A percentile compares a stretch with the other conserved stretches of the same genome.
These are phyloP conservation scores for Cladopsammia gracilis DNA, from an alignment of 64 coral and sea anemone genomes.

Conservation along the genomic window DNA sequence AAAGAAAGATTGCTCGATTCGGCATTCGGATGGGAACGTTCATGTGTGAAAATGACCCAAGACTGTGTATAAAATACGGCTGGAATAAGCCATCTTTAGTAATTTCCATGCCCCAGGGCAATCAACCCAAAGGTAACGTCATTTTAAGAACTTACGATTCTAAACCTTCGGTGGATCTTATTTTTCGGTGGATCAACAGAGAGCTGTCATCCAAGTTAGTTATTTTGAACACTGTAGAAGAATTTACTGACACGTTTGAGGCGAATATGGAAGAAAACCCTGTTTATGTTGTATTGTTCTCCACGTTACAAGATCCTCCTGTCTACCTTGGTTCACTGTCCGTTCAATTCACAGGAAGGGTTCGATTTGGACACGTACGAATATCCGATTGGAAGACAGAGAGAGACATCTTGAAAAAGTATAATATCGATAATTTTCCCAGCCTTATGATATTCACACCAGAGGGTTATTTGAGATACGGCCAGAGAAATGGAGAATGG, in stretches of 20 bases:
- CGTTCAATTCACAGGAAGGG: constrained; percentile 94
- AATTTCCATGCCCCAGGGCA: constrained; percentile 88
- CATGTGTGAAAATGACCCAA: constrained; percentile 85
- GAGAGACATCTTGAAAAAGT: constrained; percentile 30
- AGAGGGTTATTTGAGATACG: constrained; percentile 88
- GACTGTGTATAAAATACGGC: constrained; percentile 80
- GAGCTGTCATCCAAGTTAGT: constrained; percentile 77
- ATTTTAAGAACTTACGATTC: constrained; percentile 89
- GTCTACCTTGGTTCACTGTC: constrained; percentile 90
- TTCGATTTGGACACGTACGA: constrained; percentile 87
- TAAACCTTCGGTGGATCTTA: constrained; percentile 81
- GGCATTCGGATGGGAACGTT: constrained; percentile 96
- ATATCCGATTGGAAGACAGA: constrained; percentile 63
- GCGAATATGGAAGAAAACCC: constrained; percentile 46
- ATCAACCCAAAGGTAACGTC: constrained; percentile 97
- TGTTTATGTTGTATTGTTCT: constrained; percentile 86
- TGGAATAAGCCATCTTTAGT: constrained; percentile 82
- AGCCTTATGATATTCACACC: constrained; percentile 89
- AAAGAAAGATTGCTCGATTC: constrained; percentile 87
- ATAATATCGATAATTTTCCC: constrained; percentile 50
- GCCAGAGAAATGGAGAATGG: constrained; percentile 82
- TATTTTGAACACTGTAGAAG: constrained; percentile 44
- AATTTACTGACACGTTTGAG: constrained; percentile 67
- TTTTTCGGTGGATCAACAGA: constrained; percentile 84
- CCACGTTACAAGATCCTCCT: constrained; percentile 81